phyloP scores from a whole-genome alignment of 2,888 invertebrate genomes.

The Lasioglossum pauxillum region DNA sequence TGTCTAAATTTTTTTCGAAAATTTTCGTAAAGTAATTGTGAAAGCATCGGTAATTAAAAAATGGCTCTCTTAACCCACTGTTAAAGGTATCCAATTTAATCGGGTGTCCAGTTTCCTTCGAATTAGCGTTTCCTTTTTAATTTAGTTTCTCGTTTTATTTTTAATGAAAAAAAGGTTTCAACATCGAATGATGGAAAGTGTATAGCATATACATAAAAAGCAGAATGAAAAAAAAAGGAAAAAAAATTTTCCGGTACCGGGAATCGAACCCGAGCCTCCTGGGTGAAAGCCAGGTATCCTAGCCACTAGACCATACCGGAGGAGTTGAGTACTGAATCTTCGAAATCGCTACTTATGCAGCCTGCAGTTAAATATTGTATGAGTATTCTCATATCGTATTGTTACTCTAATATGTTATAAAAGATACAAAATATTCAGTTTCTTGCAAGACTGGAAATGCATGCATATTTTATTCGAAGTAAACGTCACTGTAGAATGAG shows the following conservation, averaged over 20 bases:
- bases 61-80: too few relatives aligned
- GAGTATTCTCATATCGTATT: too few relatives aligned
- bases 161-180: background rate
- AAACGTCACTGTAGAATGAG: too few relatives aligned
- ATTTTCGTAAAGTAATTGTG: too few relatives aligned
- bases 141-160: background rate
- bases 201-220: background rate
- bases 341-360: background rate
- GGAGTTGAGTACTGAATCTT: slow-evolving; percentile 56
- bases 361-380: too few relatives aligned
- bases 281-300: slow-evolving; percentile 88
- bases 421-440: too few relatives aligned
- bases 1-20: too few relatives aligned
- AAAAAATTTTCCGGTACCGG: slow-evolving; percentile 71
- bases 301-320: slow-evolving; percentile 88
- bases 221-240: background rate
- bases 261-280: slow-evolving; percentile 86
- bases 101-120: background rate
- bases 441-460: too few relatives aligned
- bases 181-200: too few relatives aligned
- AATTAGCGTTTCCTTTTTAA: background rate
- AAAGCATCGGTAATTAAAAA: too few relatives aligned
- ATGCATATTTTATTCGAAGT: too few relatives aligned
- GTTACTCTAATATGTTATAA: too few relatives aligned
- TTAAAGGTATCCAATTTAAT: background rate